phyloP scores from a whole-genome alignment of 2,797 vertebrate genomes.

The Oceanodroma leucorhoa region DNA sequence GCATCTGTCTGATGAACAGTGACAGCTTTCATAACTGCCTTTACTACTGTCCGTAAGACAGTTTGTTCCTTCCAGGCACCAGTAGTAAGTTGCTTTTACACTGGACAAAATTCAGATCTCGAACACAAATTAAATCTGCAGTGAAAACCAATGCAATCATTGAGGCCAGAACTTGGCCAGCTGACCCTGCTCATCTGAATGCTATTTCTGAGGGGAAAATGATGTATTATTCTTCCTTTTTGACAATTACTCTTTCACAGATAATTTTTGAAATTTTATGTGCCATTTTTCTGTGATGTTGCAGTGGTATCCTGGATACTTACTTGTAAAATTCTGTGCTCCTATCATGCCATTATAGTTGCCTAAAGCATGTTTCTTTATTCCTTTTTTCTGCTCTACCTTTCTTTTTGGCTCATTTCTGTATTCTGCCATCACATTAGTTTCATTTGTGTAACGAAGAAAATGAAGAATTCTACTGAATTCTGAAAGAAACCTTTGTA shows the following conservation, averaged over 20 bases:
- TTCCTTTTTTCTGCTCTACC: constrained; percentile 16
- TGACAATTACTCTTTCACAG: constrained; percentile 45
- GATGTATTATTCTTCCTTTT: constrained; percentile 28
- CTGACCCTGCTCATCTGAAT: constrained; percentile 46
- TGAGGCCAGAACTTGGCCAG: constrained; percentile 17
- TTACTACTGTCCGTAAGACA: neutral
- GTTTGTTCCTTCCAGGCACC: neutral
- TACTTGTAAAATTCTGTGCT: constrained; percentile 8
- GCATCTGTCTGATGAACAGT: neutral
- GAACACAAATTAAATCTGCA: neutral
- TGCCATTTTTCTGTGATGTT: constrained; percentile 17
- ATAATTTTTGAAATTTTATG: constrained; percentile 30
- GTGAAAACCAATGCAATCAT: constrained; percentile 5
- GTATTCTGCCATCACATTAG: constrained; percentile 19
- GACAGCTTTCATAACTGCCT: neutral
- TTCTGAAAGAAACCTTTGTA: constrained; percentile 43
- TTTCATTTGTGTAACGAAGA: constrained; percentile 40
- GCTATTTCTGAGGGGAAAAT: constrained; percentile 20
- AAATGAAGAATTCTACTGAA: constrained; percentile 36
- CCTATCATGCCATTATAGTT: constrained; percentile 21
- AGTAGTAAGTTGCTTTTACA: neutral
- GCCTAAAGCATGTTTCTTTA: constrained; percentile 29
- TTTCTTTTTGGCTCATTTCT: constrained; percentile 21
- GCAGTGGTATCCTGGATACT: constrained; percentile 49
- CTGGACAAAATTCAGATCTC: neutral